phyloP scores from a whole-genome alignment of 2,888 invertebrate genomes.

The Hetaerina titia region DNA sequence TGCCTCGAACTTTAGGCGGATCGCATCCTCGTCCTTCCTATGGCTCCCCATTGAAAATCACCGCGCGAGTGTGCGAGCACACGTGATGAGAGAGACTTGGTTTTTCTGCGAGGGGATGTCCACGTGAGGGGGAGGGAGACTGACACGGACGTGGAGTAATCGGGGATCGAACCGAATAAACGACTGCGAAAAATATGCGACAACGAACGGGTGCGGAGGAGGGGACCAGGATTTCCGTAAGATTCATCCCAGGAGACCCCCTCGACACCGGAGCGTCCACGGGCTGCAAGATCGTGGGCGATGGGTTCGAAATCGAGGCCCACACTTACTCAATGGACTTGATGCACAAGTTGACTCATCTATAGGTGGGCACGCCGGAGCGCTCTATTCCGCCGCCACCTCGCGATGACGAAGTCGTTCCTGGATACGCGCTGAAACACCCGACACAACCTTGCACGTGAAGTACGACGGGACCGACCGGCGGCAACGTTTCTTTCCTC shows the following conservation, averaged over 20 bases:
- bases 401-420: background rate
- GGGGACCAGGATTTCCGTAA: background rate
- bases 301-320: no score
- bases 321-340: background rate
- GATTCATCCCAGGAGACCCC: background rate
- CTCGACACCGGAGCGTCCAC: background rate
- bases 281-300: background rate
- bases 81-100: background rate
- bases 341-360: slow-evolving; percentile 26
- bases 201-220: background rate
- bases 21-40: background rate
- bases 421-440: background rate
- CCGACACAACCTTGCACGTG: slow-evolving; percentile 24
- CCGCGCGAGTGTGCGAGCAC: background rate
- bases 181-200: background rate
- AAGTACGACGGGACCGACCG: background rate
- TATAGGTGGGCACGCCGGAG: background rate
- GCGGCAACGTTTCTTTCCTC: background rate
- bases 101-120: no score
- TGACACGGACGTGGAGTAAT: background rate
- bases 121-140: no score
- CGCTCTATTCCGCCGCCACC: background rate
- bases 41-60: background rate
- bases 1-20: background rate
- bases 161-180: background rate